Base-by-base conservation (phyloP, 2,888 invertebrate genomes). In the Pristionchus arcanus region DNA sequence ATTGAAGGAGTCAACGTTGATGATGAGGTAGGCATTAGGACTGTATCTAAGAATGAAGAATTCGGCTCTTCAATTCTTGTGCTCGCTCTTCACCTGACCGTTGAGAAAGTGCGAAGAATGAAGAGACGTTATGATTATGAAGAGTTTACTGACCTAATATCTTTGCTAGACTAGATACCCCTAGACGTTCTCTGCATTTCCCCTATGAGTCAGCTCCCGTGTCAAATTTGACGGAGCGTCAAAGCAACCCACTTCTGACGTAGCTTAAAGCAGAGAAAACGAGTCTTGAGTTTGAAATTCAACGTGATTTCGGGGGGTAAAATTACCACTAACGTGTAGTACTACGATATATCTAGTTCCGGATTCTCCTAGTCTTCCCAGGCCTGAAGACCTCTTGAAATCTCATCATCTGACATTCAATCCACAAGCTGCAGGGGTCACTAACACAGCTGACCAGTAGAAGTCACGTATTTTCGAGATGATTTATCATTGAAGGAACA, bases 1-100 rank as follows among this genome's bases (percentile, higher is more conserved):
- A 34, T 89, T 25, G 89, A 81, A 31, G 89, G 81, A 55, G n/a
- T 81, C 81, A 37, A 25, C 42, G 66, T 42, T 11, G 89, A 77
- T 16, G 89, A 66, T 77, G 77, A 77, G 77, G 77, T 77, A 0
- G 21, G 68, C 1, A 59, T 21, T 9, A 42, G 42, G 42, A 9
- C 42, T 42, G 42, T 49, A 13, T n/a, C n/a, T 49, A 7, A 49
- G 42, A 9, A 49, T 49, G 42, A 49, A 49, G 42, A 49, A 49
- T 9, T 13, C 42, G 4, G 42, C 0, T 49, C 42, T 49, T 49
- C 42, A 42, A 3, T 42, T 9, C 42, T 42, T 9, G 3, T 42
- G 5, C 42, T 42, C 9, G 3, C 42, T 42, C 42, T 3, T 42
- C 9, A 42, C 42, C 55, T 55, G 55, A 3, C 55, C 15, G 55